Percentiles rank a stretch among this genome's conserved stretches.
These are phyloP conservation scores for Rhinella marina DNA, from an alignment of 2,797 vertebrate species.

Conservation along the genomic window DNA sequence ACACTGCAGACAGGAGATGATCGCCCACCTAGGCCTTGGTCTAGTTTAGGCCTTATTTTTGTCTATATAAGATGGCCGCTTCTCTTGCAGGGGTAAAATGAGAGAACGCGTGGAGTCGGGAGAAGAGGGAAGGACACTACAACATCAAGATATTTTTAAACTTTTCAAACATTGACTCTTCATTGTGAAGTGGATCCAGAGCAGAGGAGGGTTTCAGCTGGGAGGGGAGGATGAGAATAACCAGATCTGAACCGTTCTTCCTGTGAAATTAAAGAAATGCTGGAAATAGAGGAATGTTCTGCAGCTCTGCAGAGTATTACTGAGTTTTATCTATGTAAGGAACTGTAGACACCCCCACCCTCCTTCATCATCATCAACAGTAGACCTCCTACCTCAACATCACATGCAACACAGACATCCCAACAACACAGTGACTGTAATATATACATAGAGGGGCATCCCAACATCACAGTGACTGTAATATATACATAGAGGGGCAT, in stretches of 20 bases:
- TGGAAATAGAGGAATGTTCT: not conserved
- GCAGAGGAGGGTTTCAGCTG: not conserved
- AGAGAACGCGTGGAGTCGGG: not conserved
- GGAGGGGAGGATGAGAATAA: not conserved
- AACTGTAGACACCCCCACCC: too few species aligned
- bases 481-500: too few species aligned
- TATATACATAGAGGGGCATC: too few species aligned
- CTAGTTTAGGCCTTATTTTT: not conserved
- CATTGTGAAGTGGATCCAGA: not conserved
- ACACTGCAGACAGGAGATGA: too few species aligned
- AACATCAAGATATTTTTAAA: not conserved
- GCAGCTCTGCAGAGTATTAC: not conserved
- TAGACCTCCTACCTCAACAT: not conserved
- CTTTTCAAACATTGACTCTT: slow-evolving; percentile 1
- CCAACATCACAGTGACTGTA: too few species aligned
- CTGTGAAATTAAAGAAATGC: not conserved
- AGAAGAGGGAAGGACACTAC: not conserved
- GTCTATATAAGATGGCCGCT: not conserved
- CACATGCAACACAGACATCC: not conserved
- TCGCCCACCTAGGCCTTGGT: not conserved
- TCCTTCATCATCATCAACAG: too few species aligned
- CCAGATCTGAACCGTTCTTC: not conserved
- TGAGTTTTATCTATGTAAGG: not conserved
- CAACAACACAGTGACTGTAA: too few species aligned
- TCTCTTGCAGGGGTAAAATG: not conserved